Percentiles rank a stretch among this genome's conserved stretches.
phyloP scores from a whole-genome alignment of 1,140 invertebrate genomes.

The Drosophila kikkawai region DNA sequence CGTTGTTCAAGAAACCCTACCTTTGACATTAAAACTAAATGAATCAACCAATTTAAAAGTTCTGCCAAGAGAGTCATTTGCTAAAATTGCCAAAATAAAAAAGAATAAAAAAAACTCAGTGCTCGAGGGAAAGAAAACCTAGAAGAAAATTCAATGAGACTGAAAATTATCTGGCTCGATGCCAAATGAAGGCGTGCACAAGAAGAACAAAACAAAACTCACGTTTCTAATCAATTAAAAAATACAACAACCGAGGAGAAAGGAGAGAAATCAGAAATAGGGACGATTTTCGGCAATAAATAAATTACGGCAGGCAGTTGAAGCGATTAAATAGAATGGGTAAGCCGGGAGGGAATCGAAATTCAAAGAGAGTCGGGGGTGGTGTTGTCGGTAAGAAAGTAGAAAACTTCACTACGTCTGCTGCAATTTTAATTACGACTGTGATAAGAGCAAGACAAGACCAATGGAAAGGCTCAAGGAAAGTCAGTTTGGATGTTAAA shows the following conservation, averaged over 20 bases:
- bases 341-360: conserved; percentile 1
- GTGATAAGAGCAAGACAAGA: conserved; percentile 31
- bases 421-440: conserved; percentile 61
- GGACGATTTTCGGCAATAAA: conserved; percentile 49
- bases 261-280: conserved; percentile 32
- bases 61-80: conserved; percentile 63
- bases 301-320: conserved; percentile 51
- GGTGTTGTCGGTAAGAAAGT: not conserved
- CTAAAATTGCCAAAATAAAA: conserved; percentile 49
- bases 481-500: not conserved
- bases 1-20: not conserved
- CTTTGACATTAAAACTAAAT: conserved; percentile 41
- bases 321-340: conserved; percentile 29
- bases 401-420: conserved; percentile 33
- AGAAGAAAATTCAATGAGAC: conserved; percentile 51
- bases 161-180: conserved; percentile 52
- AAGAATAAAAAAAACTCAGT: conserved; percentile 1
- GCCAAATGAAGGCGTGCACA: conserved; percentile 30
- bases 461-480: conserved; percentile 9
- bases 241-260: conserved; percentile 7
- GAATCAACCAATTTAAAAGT: conserved; percentile 44
- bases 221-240: conserved; percentile 61
- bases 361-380: not conserved
- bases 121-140: conserved; percentile 4
- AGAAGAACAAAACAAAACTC: conserved; percentile 43